Percentiles rank a stretch among this genome's conserved stretches.
Evolutionary conservation across 2,888 invertebrate species (phyloP).

Genomic region (Metellina segmentata): DNA sequence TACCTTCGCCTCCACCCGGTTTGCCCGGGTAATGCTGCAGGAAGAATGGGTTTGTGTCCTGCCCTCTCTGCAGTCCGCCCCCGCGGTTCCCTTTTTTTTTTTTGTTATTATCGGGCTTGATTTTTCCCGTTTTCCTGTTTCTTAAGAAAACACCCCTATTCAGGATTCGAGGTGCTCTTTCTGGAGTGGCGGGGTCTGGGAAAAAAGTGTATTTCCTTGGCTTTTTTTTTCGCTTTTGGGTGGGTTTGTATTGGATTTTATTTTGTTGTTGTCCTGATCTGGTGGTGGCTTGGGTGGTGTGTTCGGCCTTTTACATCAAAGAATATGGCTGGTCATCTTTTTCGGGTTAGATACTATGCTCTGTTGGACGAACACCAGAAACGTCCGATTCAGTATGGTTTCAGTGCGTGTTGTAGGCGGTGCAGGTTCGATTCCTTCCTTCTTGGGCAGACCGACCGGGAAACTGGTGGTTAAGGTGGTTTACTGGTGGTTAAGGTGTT

Average conservation of each 20-base stretch:
- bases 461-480: too few species aligned
- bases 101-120: constrained; percentile 9
- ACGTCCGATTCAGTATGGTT: too few species aligned
- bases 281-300: neutral
- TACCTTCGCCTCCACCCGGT: neutral
- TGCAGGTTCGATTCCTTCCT: too few species aligned
- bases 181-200: neutral
- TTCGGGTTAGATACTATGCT: neutral
- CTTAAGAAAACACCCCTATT: constrained; percentile 16
- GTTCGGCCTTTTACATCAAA: neutral
- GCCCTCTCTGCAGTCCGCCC: neutral
- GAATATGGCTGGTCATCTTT: neutral
- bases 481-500: too few species aligned
- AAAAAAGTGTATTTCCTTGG: neutral
- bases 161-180: neutral
- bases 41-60: neutral
- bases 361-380: neutral
- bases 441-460: too few species aligned
- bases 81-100: neutral
- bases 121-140: neutral
- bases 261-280: neutral
- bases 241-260: neutral
- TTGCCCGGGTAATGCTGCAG: neutral
- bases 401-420: too few species aligned
- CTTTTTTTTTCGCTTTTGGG: neutral